Percentiles rank a stretch among this genome's conserved stretches.
Conservation (phyloP, 2,888 invertebrate species). For the Amphipyra tragopoginis region DNA sequence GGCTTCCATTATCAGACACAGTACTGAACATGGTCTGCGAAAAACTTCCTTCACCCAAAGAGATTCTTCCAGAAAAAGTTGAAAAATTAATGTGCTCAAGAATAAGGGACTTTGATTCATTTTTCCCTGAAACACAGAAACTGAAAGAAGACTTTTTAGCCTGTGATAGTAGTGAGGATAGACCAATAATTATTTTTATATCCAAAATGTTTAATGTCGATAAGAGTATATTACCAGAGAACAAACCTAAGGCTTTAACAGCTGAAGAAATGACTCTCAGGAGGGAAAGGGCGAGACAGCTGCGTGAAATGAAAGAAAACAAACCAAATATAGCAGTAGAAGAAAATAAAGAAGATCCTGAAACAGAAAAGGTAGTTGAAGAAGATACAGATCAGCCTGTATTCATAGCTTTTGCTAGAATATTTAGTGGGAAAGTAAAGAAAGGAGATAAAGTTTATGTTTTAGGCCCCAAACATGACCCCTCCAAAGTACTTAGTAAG, state of each 20-base stretch:
- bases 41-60: conserved; percentile 95
- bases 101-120: conserved; percentile 91
- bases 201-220: conserved; percentile 98
- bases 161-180: conserved; percentile 91
- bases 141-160: conserved; percentile 92
- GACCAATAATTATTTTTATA: conserved; percentile 93
- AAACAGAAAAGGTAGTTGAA: conserved; percentile 69
- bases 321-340: conserved; percentile 63
- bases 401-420: conserved; percentile 97
- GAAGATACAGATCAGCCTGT: conserved; percentile 89
- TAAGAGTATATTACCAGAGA: conserved; percentile 93
- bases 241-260: conserved; percentile 94
- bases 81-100: conserved; percentile 95
- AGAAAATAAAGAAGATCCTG: conserved; percentile 65
- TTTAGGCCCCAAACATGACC: conserved; percentile 96
- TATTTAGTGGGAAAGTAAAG: conserved; percentile 96
- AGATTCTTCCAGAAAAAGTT: conserved; percentile 93
- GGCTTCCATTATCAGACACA: conserved; percentile 96
- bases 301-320: conserved; percentile 89
- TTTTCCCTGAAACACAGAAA: conserved; percentile 92
- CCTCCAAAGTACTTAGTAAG: conserved; percentile 88
- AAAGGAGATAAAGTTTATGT: conserved; percentile 95
- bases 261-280: conserved; percentile 93
- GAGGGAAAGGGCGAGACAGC: conserved; percentile 91
- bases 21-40: conserved; percentile 95